Evolutionary conservation across 2,797 vertebrate genomes (phyloP), one percentile per base, ranked within the genome.

Genomic region (Gymnothorax javanicus): DNA sequence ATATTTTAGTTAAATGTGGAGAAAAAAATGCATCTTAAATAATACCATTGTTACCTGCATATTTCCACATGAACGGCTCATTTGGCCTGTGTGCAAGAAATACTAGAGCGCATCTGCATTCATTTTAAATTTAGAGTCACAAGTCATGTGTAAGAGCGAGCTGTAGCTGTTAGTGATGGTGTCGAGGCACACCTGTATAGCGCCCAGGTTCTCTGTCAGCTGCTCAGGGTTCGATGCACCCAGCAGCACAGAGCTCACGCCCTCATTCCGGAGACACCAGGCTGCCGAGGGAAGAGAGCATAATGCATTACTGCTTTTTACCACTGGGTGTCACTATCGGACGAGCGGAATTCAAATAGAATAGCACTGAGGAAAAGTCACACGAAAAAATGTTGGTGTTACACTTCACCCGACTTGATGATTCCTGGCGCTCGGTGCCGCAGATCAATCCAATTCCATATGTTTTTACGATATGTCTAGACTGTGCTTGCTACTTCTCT

Each of bases 201-300:
- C 98, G 90, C 98, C 98, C 0, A 99, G 96, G 94, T 99, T 99
- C 93, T 99, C 98, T 57, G 97, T 97, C 85, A 99, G 96, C 90
- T 99, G 98, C 88, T 94, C 97, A 0, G 98, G 97, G 92, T 97
- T 99, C 86, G 98, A 99, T 25, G 97, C 97, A 87, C 98, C 98
- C 88, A 99, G 94, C 20, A 99, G 96, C 85, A 99, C 98, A 0
- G 98, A 99, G 91, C 98, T 99, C 91, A 99, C 98, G 0, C 98
- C 98, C 88, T 99, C 98, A 0, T 98, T 99, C 91, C 98, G 96
- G 92, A 99, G 96, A 91, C 98, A 99, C 98, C 98, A 99, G 0
- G 98, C 98, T 99, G 91, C 89, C 79, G 7, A 91, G 82, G 3
- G 50, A 23, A 52, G 2, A 43, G 7, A 56, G 9, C 2, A 57